Percentiles rank a stretch among this genome's conserved stretches.
Conservation (phyloP, 2,797 vertebrate genomes). For the Sebastes hubbsi region DNA sequence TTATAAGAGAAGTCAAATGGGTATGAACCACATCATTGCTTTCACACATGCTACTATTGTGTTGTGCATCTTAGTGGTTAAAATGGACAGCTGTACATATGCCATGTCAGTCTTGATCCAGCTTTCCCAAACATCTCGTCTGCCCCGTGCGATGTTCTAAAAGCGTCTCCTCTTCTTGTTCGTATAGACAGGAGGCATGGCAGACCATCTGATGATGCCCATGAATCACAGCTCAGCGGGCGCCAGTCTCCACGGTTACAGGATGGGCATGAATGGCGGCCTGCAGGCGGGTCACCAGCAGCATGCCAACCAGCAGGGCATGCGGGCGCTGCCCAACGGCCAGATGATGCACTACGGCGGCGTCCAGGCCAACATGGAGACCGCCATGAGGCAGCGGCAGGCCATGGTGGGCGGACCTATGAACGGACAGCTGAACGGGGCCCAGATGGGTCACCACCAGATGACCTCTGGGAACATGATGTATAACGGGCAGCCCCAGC, state of each 20-base stretch:
- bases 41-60: background rate
- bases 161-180: conserved; percentile 52
- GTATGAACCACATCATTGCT: background rate
- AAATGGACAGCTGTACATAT: background rate
- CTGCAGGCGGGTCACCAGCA: conserved; percentile 87
- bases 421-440: conserved; percentile 81
- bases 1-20: background rate
- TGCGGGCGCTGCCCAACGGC: conserved; percentile 78
- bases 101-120: background rate
- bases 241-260: conserved; percentile 88
- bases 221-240: conserved; percentile 87
- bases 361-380: conserved; percentile 84
- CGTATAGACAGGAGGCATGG: conserved; percentile 84
- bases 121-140: conserved; percentile 23
- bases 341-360: conserved; percentile 91
- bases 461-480: conserved; percentile 86
- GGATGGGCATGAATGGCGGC: conserved; percentile 88
- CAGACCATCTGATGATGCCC: conserved; percentile 96
- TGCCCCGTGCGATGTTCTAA: conserved; percentile 44
- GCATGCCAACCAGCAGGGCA: conserved; percentile 83
- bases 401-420: conserved; percentile 81
- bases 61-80: background rate
- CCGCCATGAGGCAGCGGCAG: conserved; percentile 84
- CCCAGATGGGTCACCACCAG: conserved; percentile 88
- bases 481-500: conserved; percentile 83